phyloP scores from a whole-genome alignment of 2,888 invertebrate genomes.

The Chloroclysta siterata region DNA sequence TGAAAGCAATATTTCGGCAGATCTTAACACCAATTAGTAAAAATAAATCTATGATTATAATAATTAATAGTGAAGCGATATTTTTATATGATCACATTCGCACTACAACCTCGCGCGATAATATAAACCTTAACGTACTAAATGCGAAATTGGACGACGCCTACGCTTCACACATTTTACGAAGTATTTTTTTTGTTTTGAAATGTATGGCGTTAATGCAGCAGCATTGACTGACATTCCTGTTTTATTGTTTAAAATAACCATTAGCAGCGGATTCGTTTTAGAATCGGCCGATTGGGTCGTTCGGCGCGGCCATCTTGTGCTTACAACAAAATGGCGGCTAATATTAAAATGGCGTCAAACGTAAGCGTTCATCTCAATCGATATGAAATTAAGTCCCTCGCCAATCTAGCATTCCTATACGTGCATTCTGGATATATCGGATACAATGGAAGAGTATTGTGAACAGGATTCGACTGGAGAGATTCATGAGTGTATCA shows the following conservation, averaged over 20 bases:
- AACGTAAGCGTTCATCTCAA: slow-evolving; percentile 51
- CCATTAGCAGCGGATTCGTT: slow-evolving; percentile 71
- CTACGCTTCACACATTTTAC: slow-evolving; percentile 53
- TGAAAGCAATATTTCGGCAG: slow-evolving; percentile 72
- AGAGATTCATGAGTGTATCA: slow-evolving; percentile 54
- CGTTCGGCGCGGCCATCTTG: slow-evolving; percentile 73
- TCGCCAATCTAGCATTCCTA: slow-evolving; percentile 51
- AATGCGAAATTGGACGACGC: slow-evolving; percentile 63
- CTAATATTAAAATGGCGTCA: slow-evolving; percentile 61
- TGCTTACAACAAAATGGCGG: slow-evolving; percentile 59
- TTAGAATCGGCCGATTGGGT: slow-evolving; percentile 73
- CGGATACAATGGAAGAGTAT: slow-evolving; percentile 64
- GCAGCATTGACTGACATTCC: slow-evolving; percentile 74
- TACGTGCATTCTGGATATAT: slow-evolving; percentile 39
- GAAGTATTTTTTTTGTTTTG: slow-evolving; percentile 57
- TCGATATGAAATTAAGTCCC: slow-evolving; percentile 60
- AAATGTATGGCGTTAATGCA: slow-evolving; percentile 73
- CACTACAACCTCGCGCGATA: slow-evolving; percentile 57
- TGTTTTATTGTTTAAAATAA: slow-evolving; percentile 57
- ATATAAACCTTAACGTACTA: slow-evolving; percentile 62
- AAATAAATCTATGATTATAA: slow-evolving; percentile 72
- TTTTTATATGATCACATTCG: slow-evolving; percentile 72
- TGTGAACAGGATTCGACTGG: slow-evolving; percentile 55
- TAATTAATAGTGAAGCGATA: slow-evolving; percentile 70
- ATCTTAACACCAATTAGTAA: slow-evolving; percentile 64